Evolutionary conservation across 2,888 invertebrate species (phyloP).

Genomic region (Panopea generosa): DNA sequence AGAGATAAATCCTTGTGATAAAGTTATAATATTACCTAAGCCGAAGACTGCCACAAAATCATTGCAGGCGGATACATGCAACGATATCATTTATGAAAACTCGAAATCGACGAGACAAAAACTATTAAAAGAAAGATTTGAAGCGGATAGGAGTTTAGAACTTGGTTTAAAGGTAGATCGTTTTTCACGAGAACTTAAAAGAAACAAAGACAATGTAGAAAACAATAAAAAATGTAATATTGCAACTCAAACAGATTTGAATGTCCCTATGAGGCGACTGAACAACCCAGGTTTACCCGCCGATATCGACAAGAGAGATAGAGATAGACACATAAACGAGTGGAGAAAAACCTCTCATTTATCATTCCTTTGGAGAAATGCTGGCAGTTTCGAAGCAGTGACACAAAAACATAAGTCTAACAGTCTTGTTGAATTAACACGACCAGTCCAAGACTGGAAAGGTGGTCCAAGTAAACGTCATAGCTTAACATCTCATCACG

Average conservation of each 20-base stretch:
- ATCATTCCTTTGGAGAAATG: conserved; percentile 66
- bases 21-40: too few species aligned
- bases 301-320: conserved; percentile 45
- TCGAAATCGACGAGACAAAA: conserved; percentile 1
- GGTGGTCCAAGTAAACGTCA: conserved; percentile 64
- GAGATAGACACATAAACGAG: conserved; percentile 67
- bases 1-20: too few species aligned
- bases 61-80: too few species aligned
- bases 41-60: too few species aligned
- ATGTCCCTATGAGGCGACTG: conserved; percentile 15
- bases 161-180: conserved; percentile 39
- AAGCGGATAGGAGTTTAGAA: conserved; percentile 44
- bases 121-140: conserved; percentile 50
- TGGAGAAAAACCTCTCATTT: conserved; percentile 71
- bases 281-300: conserved; percentile 23
- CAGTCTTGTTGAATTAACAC: conserved; percentile 73
- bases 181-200: conserved; percentile 4
- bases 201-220: background rate
- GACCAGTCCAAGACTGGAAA: conserved; percentile 60
- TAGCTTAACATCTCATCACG: conserved; percentile 70
- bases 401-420: conserved; percentile 71
- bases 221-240: background rate
- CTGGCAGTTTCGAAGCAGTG: conserved; percentile 55
- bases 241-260: conserved; percentile 43
- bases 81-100: too few species aligned